phyloP scores from a whole-genome alignment of 2,888 invertebrate species.

The Stictocephala bisonia region DNA sequence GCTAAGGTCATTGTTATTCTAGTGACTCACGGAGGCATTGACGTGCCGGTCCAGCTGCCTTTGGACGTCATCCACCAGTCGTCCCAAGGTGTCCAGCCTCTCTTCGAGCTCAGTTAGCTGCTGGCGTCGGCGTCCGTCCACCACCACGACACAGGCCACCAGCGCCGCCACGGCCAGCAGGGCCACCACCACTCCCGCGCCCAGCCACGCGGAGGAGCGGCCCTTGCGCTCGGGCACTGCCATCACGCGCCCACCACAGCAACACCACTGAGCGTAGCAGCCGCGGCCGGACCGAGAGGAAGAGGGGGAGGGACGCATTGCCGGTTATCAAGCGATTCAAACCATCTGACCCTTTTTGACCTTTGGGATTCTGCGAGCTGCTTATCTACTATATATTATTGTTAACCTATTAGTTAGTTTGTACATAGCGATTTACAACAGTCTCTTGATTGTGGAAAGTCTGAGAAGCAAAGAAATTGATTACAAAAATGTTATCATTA shows the following conservation, averaged over 20 bases:
- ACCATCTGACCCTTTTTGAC: not conserved
- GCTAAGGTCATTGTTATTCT: not conserved
- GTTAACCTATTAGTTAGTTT: no score
- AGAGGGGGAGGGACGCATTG: not conserved
- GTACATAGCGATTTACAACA: no score
- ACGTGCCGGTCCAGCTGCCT: slow-evolving; percentile 30
- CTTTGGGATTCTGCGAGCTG: slow-evolving; percentile 19
- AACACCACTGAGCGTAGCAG: not conserved
- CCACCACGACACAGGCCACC: not conserved
- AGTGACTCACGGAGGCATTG: slow-evolving; percentile 22
- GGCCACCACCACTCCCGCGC: slow-evolving; percentile 4
- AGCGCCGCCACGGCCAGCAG: not conserved
- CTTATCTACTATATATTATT: no score
- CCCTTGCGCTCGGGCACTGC: no score
- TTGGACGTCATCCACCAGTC: not conserved
- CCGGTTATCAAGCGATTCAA: not conserved
- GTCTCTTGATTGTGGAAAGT: no score
- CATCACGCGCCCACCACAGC: no score
- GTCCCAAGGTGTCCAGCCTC: slow-evolving; percentile 2
- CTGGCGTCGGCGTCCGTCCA: slow-evolving; percentile 2
- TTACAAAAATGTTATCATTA: no score
- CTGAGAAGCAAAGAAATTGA: no score
- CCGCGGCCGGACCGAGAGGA: not conserved
- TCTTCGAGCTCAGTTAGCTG: not conserved
- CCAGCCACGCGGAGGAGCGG: no score